Percentiles rank a stretch among this genome's conserved stretches.
Evolutionary conservation across 1,140 invertebrate genomes (phyloP).

Genomic region (Nasonia giraulti): DNA sequence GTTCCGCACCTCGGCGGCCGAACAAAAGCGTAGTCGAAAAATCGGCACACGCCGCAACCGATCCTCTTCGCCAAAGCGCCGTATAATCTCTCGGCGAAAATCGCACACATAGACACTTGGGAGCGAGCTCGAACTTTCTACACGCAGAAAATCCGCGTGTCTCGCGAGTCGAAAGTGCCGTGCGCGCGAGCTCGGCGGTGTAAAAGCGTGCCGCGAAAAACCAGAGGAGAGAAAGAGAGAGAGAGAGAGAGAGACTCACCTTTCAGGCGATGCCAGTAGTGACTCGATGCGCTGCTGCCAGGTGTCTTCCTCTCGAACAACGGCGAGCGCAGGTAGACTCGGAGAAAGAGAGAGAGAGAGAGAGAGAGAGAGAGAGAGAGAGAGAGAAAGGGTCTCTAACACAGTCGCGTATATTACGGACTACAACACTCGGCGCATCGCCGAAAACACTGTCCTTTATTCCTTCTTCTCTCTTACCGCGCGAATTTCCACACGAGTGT

Average conservation of each 20-base stretch:
- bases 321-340: not conserved
- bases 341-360: not conserved
- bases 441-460: not conserved
- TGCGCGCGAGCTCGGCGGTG: not conserved
- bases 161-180: not conserved
- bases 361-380: not conserved
- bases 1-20: not conserved
- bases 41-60: not conserved
- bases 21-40: not conserved
- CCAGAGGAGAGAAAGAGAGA: slow-evolving; percentile 8
- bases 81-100: not conserved
- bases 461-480: not conserved
- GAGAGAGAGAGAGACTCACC: no score
- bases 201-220: not conserved
- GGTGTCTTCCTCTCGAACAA: not conserved
- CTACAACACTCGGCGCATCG: not conserved
- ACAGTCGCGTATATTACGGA: not conserved
- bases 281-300: not conserved
- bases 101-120: not conserved
- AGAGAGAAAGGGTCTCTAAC: not conserved
- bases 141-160: not conserved
- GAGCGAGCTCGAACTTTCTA: not conserved
- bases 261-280: not conserved
- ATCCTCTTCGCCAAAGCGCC: no score
- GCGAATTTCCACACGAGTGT: not conserved